A percentile compares a stretch with the other conserved stretches of the same genome.
Conservation (phyloP, 2,797 vertebrate genomes). For the Galagoides demidoff region DNA sequence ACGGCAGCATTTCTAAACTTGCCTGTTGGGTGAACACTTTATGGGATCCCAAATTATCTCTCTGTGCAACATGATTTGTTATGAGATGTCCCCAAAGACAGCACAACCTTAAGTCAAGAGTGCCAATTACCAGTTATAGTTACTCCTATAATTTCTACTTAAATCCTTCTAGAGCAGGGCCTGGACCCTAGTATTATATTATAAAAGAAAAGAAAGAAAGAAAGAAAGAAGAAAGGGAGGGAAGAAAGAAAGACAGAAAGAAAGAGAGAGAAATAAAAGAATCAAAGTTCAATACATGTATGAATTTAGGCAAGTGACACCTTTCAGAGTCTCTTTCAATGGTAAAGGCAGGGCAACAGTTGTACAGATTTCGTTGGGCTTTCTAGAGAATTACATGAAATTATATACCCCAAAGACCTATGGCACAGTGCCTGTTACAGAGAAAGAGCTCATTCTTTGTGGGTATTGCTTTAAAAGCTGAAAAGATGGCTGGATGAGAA, state of each 20-base stretch:
- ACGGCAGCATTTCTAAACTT: constrained; percentile 20
- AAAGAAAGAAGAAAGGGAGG: not conserved
- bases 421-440: not conserved
- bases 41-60: not conserved
- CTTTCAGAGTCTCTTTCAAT: not conserved
- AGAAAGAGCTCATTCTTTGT: not conserved
- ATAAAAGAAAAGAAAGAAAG: not conserved
- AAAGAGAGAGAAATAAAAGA: no score
- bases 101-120: not conserved
- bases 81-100: not conserved
- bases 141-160: not conserved
- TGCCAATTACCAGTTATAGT: not conserved
- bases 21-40: not conserved
- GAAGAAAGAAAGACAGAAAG: not conserved
- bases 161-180: not conserved
- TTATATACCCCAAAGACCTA: constrained; percentile 28
- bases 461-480: constrained; percentile 35
- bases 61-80: not conserved
- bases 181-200: not conserved
- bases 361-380: not conserved
- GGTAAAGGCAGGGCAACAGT: not conserved
- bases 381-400: constrained; percentile 52
- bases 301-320: constrained; percentile 1
- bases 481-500: constrained; percentile 2
- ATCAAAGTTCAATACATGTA: not conserved